Evolutionary conservation across 2,113 vertebrate genomes (phyloP), one percentile per base, ranked within the genome.

Genomic region (Petaurus breviceps): DNA sequence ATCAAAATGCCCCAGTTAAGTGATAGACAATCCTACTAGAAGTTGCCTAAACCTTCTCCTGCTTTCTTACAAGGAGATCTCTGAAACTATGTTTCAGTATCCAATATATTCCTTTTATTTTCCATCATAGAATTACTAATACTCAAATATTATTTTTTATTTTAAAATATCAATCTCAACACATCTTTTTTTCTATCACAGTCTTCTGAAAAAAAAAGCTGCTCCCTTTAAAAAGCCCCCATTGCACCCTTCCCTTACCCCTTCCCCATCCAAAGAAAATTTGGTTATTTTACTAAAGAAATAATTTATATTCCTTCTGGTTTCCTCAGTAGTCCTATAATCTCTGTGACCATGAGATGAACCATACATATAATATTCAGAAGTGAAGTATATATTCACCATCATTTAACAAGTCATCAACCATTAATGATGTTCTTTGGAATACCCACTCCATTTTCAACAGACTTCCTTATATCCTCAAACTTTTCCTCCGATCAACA

Each of bases 191-290:
- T 84, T 77, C 7, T 19, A 4, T 77, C 6, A 84, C 5, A 84
- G 7, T 43, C n/a, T 84, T 84, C n/a, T 84, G 16, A 77, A 77
- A 43, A 1, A 23, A 43, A 3, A 49, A 49, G 47, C 6, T 43
- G 43, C 0, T 43, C 6, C n/a, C 43, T 84, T 43, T 43, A 84
- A 43, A 84, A 22, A 8, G n/a, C 0, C 8, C 68, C 16, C 1
- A 1, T 16, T 5, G 1, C 16, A n/a, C 31, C 12, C 37, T 77
- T 1, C 14, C 2, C 37, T 1, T 8, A 5, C 37, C 26, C 11
- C 31, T 28, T 4, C n/a, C 6, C 19, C 2, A 84, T 43, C 19
- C 68, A 84, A 84, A 84, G n/a, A 43, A 23, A 84, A 22, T 84
- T 84, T 84, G 19, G 37, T 84, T 84, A 84, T 84, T 84, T 84